Percentiles rank a stretch among this genome's conserved stretches.
Conservation (phyloP, 2,797 vertebrate genomes). For the Danio kyathit region DNA sequence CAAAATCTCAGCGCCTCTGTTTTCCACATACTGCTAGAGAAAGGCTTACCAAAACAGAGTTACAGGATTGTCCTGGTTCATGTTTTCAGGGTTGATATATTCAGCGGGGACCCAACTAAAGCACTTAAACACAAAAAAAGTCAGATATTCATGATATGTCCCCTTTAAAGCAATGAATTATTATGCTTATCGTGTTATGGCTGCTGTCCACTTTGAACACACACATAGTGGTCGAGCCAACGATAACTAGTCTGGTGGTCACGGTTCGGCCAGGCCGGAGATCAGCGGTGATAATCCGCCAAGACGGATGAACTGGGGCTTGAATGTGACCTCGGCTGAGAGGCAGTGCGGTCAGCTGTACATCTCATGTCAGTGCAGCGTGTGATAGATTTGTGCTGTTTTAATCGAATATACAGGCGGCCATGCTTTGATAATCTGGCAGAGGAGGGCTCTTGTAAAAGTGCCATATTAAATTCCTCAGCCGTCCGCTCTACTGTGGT, state of each 20-base stretch:
- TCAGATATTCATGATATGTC: no score
- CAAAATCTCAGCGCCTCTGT: no score
- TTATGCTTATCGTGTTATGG: constrained; percentile 24
- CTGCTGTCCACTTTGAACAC: constrained; percentile 1
- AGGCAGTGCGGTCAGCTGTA: constrained; percentile 46
- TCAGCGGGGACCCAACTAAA: no score
- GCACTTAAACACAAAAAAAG: no score
- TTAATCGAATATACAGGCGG: constrained; percentile 59
- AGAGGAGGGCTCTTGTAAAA: constrained; percentile 35
- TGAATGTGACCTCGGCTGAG: constrained; percentile 59
- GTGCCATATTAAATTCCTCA: constrained; percentile 32
- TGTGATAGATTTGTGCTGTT: constrained; percentile 56
- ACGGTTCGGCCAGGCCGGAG: constrained; percentile 51
- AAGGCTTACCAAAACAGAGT: no score
- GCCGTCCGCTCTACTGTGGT: constrained; percentile 4
- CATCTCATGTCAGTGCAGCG: constrained; percentile 58
- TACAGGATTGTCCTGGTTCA: no score
- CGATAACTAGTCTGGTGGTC: constrained; percentile 32
- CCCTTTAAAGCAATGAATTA: constrained; percentile 14
- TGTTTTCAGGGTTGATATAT: no score
- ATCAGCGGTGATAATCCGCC: constrained; percentile 65
- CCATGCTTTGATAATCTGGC: constrained; percentile 51
- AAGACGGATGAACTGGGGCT: constrained; percentile 34
- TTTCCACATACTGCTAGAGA: no score
- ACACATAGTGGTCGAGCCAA: constrained; percentile 37